Evolutionary conservation across 2,888 invertebrate species (phyloP), one percentile per base, ranked within the genome.

Genomic region (Lasioglossum figueresi): DNA sequence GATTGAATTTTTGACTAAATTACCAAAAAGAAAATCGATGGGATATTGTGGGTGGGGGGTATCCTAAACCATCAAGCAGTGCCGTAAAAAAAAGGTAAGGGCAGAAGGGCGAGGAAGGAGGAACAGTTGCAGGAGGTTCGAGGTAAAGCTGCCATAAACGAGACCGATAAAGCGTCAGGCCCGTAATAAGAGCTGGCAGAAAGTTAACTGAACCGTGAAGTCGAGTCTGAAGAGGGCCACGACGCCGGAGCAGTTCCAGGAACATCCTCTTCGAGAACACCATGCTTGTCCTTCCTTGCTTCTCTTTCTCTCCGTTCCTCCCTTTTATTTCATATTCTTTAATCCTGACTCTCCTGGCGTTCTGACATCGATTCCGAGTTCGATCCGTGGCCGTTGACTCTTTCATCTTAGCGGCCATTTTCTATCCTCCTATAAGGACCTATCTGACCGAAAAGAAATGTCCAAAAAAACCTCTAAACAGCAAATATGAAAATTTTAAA

Each of bases 201-300:
- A 92, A 93, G 92, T 93, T 92, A 93, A 92, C 91, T 92, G 93
- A 93, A 93, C 90, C 92, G 86, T 92, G 91, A 93, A 92, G 90
- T 84, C 86, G 87, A 86, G 86, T 77, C 87, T 83, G 87, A 87
- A 82, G 86, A 88, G 89, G 87, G 79, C 89, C 86, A 83, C 80
- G 83, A 83, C 72, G 88, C 79, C 84, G 34, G 37, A 82, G 87
- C 90, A 88, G 89, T 91, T 92, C 92, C 91, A 88, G 88, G 91
- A 93, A 92, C 91, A 84, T 83, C 90, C 89, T 88, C 92, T 90
- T 88, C 77, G 79, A 88, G 90, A 91, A 89, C 85, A 89, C 86
- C 84, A 76, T 84, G 81, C 85, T 81, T 87, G 89, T 81, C 83
- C 78, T 66, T 70, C 72, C 82, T 66, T 79, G 76, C 76, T 82